Percentiles rank a stretch among this genome's conserved stretches.
Evolutionary conservation across 2,113 vertebrate genomes (phyloP).

Genomic region (Papio anubis): DNA sequence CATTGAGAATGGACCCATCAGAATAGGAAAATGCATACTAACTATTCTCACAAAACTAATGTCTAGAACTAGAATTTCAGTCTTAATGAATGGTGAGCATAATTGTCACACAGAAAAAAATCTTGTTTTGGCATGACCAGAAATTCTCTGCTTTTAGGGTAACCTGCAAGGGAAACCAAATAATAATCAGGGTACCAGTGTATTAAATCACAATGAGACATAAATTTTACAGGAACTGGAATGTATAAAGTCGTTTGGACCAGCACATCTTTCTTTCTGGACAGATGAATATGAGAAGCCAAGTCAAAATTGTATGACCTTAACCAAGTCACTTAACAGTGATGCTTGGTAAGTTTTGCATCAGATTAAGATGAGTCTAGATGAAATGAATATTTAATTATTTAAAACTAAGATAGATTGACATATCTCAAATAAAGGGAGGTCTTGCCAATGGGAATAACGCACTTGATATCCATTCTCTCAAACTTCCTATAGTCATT

Average conservation of each 20-base stretch:
- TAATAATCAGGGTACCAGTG: not conserved
- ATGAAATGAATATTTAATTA: not conserved
- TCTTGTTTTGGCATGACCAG: not conserved
- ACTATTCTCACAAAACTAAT: not conserved
- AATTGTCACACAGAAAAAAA: not conserved
- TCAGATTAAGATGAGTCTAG: not conserved
- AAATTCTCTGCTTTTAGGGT: not conserved
- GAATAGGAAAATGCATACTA: not conserved
- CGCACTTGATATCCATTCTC: not conserved
- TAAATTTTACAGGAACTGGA: slow-evolving; percentile 11
- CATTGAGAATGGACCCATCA: not conserved
- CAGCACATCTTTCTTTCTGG: not conserved
- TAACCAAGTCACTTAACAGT: slow-evolving; percentile 22
- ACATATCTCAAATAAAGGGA: not conserved
- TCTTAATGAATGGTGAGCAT: not conserved
- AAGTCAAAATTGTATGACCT: slow-evolving; percentile 37
- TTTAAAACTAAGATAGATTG: not conserved
- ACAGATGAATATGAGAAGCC: not conserved
- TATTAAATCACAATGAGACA: slow-evolving; percentile 24
- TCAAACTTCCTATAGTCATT: not conserved
- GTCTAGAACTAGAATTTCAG: not conserved
- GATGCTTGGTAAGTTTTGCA: slow-evolving; percentile 13
- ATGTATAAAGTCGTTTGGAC: not conserved
- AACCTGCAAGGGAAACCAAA: not conserved
- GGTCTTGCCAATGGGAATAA: not conserved